Conservation (phyloP, 92 coral and sea anemone species). For the Muricea muricata region DNA sequence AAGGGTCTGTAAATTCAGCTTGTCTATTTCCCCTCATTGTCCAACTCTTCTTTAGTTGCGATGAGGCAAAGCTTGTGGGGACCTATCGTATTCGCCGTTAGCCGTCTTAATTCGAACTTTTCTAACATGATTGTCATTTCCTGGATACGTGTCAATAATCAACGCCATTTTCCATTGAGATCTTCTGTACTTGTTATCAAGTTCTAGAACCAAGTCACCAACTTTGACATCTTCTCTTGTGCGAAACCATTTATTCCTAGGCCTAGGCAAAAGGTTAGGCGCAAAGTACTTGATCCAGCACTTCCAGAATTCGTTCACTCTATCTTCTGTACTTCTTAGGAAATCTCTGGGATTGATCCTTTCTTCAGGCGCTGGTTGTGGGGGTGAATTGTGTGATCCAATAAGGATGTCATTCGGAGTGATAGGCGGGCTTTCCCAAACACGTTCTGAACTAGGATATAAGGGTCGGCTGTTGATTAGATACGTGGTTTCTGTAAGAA, state of each 20-base stretch:
- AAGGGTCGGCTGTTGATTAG: slow-evolving; percentile 64
- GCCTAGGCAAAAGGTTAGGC: slow-evolving; percentile 57
- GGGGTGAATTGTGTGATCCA: slow-evolving; percentile 62
- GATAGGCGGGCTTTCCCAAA: slow-evolving; percentile 69
- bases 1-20: not conserved
- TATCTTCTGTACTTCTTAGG: slow-evolving; percentile 21
- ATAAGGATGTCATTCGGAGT: slow-evolving; percentile 65
- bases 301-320: slow-evolving; percentile 54
- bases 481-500: slow-evolving; percentile 56
- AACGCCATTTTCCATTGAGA: slow-evolving; percentile 65
- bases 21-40: not conserved
- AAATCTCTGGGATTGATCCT: slow-evolving; percentile 64
- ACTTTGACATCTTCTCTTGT: slow-evolving; percentile 58
- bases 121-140: slow-evolving; percentile 52
- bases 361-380: slow-evolving; percentile 54
- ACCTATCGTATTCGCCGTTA: slow-evolving; percentile 56
- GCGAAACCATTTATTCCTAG: slow-evolving; percentile 67
- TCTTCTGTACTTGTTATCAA: slow-evolving; percentile 45
- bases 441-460: slow-evolving; percentile 68
- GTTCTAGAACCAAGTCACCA: slow-evolving; percentile 61
- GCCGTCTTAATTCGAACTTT: slow-evolving; percentile 65
- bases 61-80: slow-evolving; percentile 49
- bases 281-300: slow-evolving; percentile 75
- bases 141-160: slow-evolving; percentile 47
- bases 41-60: slow-evolving; percentile 33